phyloP scores from a whole-genome alignment of 2,888 invertebrate genomes.

The Catocala nupta region DNA sequence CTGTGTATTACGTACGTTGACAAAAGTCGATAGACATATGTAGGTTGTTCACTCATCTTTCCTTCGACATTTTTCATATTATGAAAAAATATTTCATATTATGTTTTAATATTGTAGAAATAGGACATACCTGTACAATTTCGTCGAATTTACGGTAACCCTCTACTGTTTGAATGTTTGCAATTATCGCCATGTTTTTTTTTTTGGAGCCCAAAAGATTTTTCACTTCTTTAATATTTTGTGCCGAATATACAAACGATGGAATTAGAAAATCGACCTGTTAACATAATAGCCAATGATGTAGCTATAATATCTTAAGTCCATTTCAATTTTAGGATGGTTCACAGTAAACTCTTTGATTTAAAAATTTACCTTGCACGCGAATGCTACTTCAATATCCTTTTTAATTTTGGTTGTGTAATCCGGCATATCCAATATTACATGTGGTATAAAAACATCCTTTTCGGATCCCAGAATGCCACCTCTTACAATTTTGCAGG shows the following conservation, averaged over 20 bases:
- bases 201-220: constrained; percentile 72
- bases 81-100: too few relatives aligned
- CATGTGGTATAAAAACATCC: constrained; percentile 79
- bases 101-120: too few relatives aligned
- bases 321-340: too few relatives aligned
- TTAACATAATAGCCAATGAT: constrained; percentile 17
- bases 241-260: constrained; percentile 65
- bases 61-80: too few relatives aligned
- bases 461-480: constrained; percentile 75
- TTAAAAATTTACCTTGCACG: constrained; percentile 66
- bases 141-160: constrained; percentile 75
- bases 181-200: constrained; percentile 74
- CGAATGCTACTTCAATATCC: constrained; percentile 70
- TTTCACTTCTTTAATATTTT: constrained; percentile 66
- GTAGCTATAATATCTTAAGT: too few relatives aligned
- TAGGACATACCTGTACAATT: constrained; percentile 65
- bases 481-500: constrained; percentile 77
- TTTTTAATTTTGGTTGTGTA: constrained; percentile 71
- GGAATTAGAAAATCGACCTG: constrained; percentile 78
- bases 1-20: too few relatives aligned
- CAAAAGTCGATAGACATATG: too few relatives aligned
- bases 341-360: not conserved
- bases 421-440: constrained; percentile 73
- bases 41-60: too few relatives aligned
- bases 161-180: constrained; percentile 75